These are phyloP conservation scores for Rutpela maculata DNA, from an alignment of 2,888 invertebrate species.

Conservation along the genomic window DNA sequence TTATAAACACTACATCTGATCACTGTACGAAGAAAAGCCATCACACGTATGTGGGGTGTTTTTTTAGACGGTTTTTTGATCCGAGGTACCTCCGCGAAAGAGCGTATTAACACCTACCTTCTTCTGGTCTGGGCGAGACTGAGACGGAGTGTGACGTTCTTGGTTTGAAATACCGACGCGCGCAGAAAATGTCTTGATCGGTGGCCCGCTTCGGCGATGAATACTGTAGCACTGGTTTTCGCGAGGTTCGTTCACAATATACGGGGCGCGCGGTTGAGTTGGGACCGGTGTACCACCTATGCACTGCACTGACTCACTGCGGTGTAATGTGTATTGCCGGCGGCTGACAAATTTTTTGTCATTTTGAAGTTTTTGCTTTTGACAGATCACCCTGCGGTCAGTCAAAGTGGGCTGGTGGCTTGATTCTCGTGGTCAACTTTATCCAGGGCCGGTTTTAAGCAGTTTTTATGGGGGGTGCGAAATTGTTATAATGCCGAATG, in stretches of 20 bases:
- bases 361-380: background rate
- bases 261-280: background rate
- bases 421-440: background rate
- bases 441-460: no score
- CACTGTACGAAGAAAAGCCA: slow-evolving; percentile 75
- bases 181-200: slow-evolving; percentile 24
- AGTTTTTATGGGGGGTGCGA: no score
- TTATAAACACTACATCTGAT: slow-evolving; percentile 72
- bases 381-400: background rate
- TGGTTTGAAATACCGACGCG: slow-evolving; percentile 33
- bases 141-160: slow-evolving; percentile 42
- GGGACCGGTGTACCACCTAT: background rate
- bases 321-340: no score
- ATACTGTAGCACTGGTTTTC: slow-evolving; percentile 10
- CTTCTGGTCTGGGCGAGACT: slow-evolving; percentile 31
- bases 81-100: slow-evolving; percentile 39
- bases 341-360: background rate
- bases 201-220: slow-evolving; percentile 7
- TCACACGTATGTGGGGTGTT: slow-evolving; percentile 59
- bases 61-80: slow-evolving; percentile 26
- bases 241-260: slow-evolving; percentile 32
- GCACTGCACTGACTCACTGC: background rate
- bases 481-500: no score
- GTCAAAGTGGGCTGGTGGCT: background rate
- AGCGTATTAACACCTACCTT: slow-evolving; percentile 33